These are phyloP conservation scores for Colletes gigas DNA, from an alignment of 1,140 invertebrate species.

Conservation along the genomic window DNA sequence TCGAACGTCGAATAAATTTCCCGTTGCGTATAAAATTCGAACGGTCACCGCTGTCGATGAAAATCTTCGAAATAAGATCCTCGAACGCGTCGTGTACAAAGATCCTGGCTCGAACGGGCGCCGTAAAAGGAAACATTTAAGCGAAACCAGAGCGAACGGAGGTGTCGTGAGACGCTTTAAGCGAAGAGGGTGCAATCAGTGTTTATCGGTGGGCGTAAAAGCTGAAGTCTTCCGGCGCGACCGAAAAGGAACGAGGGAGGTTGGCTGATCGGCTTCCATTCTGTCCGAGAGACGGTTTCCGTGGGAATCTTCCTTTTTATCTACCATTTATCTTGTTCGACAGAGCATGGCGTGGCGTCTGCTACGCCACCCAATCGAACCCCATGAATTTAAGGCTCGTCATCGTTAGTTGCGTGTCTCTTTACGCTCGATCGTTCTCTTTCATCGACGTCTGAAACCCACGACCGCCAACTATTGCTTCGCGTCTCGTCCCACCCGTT, in stretches of 20 bases:
- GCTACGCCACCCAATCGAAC: conserved; percentile 32
- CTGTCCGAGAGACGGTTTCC: neutral
- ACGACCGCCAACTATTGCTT: too few relatives aligned
- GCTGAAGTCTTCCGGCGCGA: conserved; percentile 41
- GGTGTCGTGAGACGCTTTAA: conserved; percentile 1
- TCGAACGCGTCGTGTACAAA: neutral
- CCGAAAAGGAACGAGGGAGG: conserved; percentile 16
- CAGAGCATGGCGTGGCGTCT: conserved; percentile 12
- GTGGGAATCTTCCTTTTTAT: conserved; percentile 32
- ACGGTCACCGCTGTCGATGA: neutral
- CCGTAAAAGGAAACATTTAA: conserved; percentile 1
- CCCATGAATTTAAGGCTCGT: conserved; percentile 29
- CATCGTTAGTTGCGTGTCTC: conserved; percentile 37
- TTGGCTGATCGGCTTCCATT: conserved; percentile 19
- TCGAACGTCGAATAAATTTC: too few relatives aligned
- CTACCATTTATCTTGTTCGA: conserved; percentile 48
- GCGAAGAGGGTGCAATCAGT: conserved; percentile 39
- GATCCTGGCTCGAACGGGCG: neutral
- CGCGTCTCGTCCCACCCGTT: too few relatives aligned
- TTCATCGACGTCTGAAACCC: neutral
- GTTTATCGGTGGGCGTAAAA: conserved; percentile 58
- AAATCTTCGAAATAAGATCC: neutral
- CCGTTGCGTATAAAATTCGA: too few relatives aligned
- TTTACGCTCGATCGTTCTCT: neutral
- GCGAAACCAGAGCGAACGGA: neutral